Evolutionary conservation across 1,140 invertebrate genomes (phyloP).

Genomic region (Hyposmocoma kahamanoa): DNA sequence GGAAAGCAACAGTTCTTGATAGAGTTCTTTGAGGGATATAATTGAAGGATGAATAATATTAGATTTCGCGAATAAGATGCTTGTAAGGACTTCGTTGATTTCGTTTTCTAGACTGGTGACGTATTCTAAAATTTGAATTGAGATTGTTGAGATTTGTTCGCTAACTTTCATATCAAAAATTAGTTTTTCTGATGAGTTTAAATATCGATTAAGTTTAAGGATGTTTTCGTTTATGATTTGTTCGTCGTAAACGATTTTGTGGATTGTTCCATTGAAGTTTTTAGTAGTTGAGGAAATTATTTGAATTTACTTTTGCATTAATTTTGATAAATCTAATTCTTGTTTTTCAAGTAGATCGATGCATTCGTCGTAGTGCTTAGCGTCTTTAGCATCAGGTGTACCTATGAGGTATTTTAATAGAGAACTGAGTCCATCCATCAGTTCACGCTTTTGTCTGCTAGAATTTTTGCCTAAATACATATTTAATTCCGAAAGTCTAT

Average conservation of each 20-base stretch:
- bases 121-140: slow-evolving; percentile 17
- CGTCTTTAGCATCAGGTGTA: slow-evolving; percentile 25
- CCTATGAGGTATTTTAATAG: slow-evolving; percentile 3
- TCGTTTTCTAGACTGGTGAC: slow-evolving; percentile 25
- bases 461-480: slow-evolving; percentile 8
- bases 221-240: slow-evolving; percentile 24
- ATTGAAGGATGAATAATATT: slow-evolving; percentile 33
- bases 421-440: neutral
- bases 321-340: slow-evolving; percentile 12
- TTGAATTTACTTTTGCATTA: slow-evolving; percentile 20
- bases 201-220: slow-evolving; percentile 10
- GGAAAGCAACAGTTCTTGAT: slow-evolving; percentile 25
- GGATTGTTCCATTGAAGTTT: slow-evolving; percentile 23
- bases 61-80: slow-evolving; percentile 33
- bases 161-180: slow-evolving; percentile 19
- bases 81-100: slow-evolving; percentile 23
- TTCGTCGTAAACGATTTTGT: slow-evolving; percentile 23
- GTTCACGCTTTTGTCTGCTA: slow-evolving; percentile 3
- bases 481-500: slow-evolving; percentile 1
- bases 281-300: slow-evolving; percentile 18
- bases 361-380: slow-evolving; percentile 22
- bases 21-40: slow-evolving; percentile 23
- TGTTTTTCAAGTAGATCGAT: slow-evolving; percentile 24
- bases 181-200: slow-evolving; percentile 14
- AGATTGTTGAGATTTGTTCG: slow-evolving; percentile 19